Conservation (phyloP, 1,140 invertebrate genomes). For the Ostrea denselamellosa region DNA sequence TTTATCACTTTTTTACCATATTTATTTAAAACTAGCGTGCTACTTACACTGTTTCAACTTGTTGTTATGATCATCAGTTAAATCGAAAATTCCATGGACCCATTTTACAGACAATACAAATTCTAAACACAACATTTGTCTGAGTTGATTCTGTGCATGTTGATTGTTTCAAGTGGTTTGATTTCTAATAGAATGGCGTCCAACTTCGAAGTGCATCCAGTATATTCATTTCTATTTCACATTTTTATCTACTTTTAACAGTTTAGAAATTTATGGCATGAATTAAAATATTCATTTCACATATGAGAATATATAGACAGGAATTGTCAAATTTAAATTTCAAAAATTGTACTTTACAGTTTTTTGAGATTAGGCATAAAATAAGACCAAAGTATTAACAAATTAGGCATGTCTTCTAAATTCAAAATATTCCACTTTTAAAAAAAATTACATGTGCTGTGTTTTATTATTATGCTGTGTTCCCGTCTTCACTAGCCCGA, state of each 20-base stretch:
- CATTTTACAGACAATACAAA: neutral
- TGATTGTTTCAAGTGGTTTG: neutral
- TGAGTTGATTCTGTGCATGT: neutral
- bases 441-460: too few relatives aligned
- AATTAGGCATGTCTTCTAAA: too few relatives aligned
- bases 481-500: too few relatives aligned
- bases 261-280: too few relatives aligned
- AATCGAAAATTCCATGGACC: neutral
- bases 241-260: too few relatives aligned
- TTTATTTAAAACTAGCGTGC: constrained; percentile 16
- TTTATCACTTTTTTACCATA: neutral
- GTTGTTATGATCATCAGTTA: neutral
- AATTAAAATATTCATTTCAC: neutral
- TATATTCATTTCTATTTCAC: too few relatives aligned
- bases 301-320: neutral
- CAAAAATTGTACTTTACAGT: too few relatives aligned
- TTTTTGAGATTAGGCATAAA: too few relatives aligned
- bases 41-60: neutral
- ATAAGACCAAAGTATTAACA: too few relatives aligned
- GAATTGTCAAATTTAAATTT: too few relatives aligned
- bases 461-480: too few relatives aligned
- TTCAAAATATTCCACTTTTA: too few relatives aligned
- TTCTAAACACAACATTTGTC: neutral
- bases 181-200: neutral
- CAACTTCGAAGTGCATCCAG: neutral